These are phyloP conservation scores for Coendou prehensilis DNA, from an alignment of 2,797 vertebrate species.

Conservation along the genomic window DNA sequence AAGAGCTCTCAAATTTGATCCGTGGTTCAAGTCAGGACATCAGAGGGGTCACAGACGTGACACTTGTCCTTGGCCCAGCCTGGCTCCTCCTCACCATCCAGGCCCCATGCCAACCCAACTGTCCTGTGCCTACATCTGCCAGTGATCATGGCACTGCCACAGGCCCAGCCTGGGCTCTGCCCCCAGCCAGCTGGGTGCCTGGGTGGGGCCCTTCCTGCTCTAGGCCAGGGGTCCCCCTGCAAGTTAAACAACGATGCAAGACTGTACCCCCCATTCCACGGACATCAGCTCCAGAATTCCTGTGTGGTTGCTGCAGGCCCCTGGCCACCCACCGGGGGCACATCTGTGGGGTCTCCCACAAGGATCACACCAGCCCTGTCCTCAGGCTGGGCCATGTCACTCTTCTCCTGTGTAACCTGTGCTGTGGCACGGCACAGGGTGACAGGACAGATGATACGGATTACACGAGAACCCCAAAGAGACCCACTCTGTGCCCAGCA, in stretches of 20 bases:
- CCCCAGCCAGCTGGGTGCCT: no score
- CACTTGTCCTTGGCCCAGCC: not conserved
- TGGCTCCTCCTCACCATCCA: not conserved
- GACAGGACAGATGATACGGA: rapidly evolving
- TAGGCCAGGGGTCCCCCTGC: not conserved
- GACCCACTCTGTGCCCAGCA: rapidly evolving
- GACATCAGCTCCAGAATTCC: not conserved
- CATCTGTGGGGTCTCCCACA: rapidly evolving
- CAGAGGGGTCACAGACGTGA: rapidly evolving
- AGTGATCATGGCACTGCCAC: rapidly evolving
- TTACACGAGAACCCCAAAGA: rapidly evolving
- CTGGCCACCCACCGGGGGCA: rapidly evolving
- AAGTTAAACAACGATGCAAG: rapidly evolving
- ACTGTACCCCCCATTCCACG: not conserved
- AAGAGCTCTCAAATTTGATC: rapidly evolving
- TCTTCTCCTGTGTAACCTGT: rapidly evolving
- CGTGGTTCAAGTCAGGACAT: not conserved
- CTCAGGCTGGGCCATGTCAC: rapidly evolving
- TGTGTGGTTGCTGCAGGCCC: not conserved
- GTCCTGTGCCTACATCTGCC: not conserved
- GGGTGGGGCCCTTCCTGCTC: no score
- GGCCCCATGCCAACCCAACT: rapidly evolving
- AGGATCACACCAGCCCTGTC: rapidly evolving
- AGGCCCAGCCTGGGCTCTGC: no score
- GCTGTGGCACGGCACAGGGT: not conserved